A percentile compares a stretch with the other conserved stretches of the same genome.
phyloP scores from a whole-genome alignment of 2,888 invertebrate species.

The Hydropsyche betteni region DNA sequence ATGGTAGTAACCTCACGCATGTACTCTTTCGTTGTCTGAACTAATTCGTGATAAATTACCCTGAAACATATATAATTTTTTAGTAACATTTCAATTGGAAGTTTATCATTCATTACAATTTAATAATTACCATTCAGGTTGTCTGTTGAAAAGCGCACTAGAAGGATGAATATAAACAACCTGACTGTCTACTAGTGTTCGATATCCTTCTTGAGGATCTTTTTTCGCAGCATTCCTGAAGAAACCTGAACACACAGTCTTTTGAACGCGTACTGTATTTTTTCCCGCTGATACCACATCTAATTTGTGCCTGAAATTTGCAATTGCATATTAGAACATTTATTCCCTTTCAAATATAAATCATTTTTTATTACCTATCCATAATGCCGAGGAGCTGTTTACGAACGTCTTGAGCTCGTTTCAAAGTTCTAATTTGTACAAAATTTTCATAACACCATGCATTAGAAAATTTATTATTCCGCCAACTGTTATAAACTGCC shows the following conservation, averaged over 20 bases:
- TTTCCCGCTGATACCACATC: slow-evolving; percentile 97
- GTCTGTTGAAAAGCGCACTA: slow-evolving; percentile 95
- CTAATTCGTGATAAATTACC: slow-evolving; percentile 98
- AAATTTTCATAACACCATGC: slow-evolving; percentile 99
- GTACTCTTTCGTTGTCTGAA: slow-evolving; percentile 98
- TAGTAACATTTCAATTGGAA: not conserved
- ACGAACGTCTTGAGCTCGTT: slow-evolving; percentile 96
- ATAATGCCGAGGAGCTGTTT: slow-evolving; percentile 97
- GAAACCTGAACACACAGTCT: slow-evolving; percentile 98
- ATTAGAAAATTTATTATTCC: slow-evolving; percentile 98
- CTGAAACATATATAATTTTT: slow-evolving; percentile 59
- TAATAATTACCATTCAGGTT: slow-evolving; percentile 90
- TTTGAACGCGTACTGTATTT: slow-evolving; percentile 94
- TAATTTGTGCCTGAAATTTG: slow-evolving; percentile 78
- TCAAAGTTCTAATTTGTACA: slow-evolving; percentile 95
- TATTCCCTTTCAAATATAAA: not conserved
- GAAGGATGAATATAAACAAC: slow-evolving; percentile 99
- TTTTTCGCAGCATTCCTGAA: slow-evolving; percentile 99
- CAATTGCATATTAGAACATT: not conserved
- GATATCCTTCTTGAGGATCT: slow-evolving; percentile 97
- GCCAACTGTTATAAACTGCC: slow-evolving; percentile 99
- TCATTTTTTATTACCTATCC: slow-evolving; percentile 74
- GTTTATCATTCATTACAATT: not conserved
- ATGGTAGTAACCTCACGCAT: slow-evolving; percentile 98
- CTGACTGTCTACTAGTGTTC: slow-evolving; percentile 96